Evolutionary conservation across 2,113 vertebrate species (phyloP).

Genomic region (Brachyhypopomus occidentalis): DNA sequence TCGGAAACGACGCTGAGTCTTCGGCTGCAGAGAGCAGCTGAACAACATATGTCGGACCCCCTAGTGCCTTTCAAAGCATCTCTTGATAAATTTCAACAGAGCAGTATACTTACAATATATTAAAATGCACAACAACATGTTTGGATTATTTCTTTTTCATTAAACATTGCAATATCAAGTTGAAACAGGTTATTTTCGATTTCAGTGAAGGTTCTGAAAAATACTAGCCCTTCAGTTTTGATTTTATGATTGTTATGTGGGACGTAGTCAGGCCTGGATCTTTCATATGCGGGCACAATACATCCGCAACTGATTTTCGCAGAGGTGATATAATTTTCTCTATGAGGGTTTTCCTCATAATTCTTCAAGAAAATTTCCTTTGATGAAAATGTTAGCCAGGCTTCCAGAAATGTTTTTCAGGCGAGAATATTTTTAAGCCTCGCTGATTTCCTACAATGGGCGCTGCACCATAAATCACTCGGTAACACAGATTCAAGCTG

Average conservation of each 20-base stretch:
- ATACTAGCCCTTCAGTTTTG: constrained; percentile 17
- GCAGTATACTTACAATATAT: constrained; percentile 73
- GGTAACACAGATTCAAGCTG: constrained; percentile 45
- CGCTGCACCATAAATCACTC: constrained; percentile 55
- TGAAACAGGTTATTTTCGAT: constrained; percentile 19
- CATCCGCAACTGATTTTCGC: constrained; percentile 45
- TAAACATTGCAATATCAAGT: constrained; percentile 45
- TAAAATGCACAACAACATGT: constrained; percentile 72
- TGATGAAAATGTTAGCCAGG: constrained; percentile 54
- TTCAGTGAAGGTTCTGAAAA: constrained; percentile 24
- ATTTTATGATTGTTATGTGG: constrained; percentile 17
- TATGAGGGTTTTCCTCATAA: constrained; percentile 34
- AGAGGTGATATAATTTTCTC: constrained; percentile 47
- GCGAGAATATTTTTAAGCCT: constrained; percentile 66
- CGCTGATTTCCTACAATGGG: constrained; percentile 63
- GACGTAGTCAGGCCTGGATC: neutral
- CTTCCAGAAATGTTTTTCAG: constrained; percentile 54
- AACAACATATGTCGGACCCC: constrained; percentile 80
- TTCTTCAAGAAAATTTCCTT: constrained; percentile 47
- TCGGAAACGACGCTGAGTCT: constrained; percentile 63
- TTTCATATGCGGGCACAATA: constrained; percentile 34
- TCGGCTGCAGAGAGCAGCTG: constrained; percentile 75
- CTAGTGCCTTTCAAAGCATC: constrained; percentile 70
- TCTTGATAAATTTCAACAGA: constrained; percentile 78
- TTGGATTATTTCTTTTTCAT: constrained; percentile 56